Conservation (phyloP, 2,113 vertebrate species). For the Labrus mixtus region DNA sequence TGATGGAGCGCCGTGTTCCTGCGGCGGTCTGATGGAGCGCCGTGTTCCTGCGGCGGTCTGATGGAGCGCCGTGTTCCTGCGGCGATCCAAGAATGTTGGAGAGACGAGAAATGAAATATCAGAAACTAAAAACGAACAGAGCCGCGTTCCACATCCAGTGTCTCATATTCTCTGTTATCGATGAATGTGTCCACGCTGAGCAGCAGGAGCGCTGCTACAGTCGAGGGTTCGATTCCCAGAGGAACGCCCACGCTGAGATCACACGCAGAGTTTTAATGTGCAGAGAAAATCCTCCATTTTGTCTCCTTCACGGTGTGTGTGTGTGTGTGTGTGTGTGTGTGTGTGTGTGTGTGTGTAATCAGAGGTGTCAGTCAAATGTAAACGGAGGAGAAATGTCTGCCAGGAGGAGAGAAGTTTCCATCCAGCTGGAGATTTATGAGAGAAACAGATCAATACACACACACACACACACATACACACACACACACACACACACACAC, state of each 20-base stretch:
- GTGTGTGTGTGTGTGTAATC: conserved; percentile 23
- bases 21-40: neutral
- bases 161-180: conserved; percentile 19
- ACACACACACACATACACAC: conserved; percentile 9
- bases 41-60: no score
- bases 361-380: conserved; percentile 46
- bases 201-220: neutral
- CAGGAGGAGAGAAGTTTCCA: conserved; percentile 50
- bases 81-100: neutral
- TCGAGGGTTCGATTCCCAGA: conserved; percentile 12
- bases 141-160: neutral
- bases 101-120: neutral
- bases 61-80: no score
- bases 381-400: conserved; percentile 11
- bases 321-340: conserved; percentile 24
- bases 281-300: conserved; percentile 38
- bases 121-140: neutral
- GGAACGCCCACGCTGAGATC: neutral
- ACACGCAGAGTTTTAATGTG: conserved; percentile 10
- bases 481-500: no score
- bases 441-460: conserved; percentile 61
- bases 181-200: conserved; percentile 7
- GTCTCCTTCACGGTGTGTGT: conserved; percentile 6
- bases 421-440: conserved; percentile 43
- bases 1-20: no score